A percentile compares a stretch with the other conserved stretches of the same genome.
These are phyloP conservation scores for Ceyx margarethae DNA, from an alignment of 2,113 vertebrate genomes.

Conservation along the genomic window DNA sequence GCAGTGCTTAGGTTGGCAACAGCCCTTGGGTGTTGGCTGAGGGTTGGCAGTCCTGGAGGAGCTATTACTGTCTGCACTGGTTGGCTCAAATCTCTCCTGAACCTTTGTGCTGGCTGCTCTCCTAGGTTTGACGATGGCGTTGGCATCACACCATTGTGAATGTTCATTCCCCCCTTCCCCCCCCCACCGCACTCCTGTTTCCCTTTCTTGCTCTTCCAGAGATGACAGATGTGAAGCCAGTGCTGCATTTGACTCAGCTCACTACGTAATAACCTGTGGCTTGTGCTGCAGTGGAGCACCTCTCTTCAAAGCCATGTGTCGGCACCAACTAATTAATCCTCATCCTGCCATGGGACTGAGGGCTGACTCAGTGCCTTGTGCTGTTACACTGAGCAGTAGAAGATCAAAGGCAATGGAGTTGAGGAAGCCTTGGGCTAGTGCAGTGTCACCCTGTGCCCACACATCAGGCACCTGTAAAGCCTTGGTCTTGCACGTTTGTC, in stretches of 20 bases:
- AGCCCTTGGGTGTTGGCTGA: background rate
- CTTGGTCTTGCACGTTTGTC: rapidly evolving
- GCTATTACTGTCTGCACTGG: rapidly evolving
- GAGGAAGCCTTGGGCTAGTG: background rate
- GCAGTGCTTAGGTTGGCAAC: rapidly evolving
- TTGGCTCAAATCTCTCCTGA: background rate
- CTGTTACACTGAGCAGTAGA: background rate
- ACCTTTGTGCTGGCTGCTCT: background rate
- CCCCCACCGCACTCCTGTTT: background rate
- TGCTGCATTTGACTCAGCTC: background rate
- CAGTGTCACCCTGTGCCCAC: background rate
- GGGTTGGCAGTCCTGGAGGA: background rate
- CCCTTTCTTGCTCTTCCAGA: background rate
- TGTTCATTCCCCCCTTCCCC: rapidly evolving
- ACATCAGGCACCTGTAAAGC: background rate
- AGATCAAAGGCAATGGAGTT: background rate
- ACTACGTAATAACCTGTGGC: background rate
- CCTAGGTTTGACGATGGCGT: background rate
- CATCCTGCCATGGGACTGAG: background rate
- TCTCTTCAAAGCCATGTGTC: background rate
- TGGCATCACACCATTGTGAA: background rate
- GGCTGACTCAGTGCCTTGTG: background rate
- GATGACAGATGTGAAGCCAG: background rate
- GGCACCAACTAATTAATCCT: conserved; percentile 19
- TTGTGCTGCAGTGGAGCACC: background rate